A percentile compares a stretch with the other conserved stretches of the same genome.
Evolutionary conservation across 2,888 invertebrate genomes (phyloP).

Genomic region (Hyalella azteca): DNA sequence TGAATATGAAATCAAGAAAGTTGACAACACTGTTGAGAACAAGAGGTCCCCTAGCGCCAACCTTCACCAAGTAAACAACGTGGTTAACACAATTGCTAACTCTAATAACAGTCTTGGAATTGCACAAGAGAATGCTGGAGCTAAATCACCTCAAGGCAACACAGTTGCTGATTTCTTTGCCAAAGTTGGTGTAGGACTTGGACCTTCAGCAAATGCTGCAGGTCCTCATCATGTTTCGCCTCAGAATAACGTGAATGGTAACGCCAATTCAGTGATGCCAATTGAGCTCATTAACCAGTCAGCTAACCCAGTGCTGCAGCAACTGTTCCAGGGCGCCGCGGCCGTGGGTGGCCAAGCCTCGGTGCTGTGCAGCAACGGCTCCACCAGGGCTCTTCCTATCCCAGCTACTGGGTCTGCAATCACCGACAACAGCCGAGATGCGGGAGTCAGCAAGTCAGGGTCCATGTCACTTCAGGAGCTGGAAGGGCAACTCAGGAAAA

Average conservation of each 20-base stretch:
- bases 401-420: slow-evolving; percentile 40
- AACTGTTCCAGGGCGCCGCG: slow-evolving; percentile 56
- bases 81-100: not conserved
- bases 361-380: slow-evolving; percentile 43
- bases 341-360: slow-evolving; percentile 57
- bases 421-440: not conserved
- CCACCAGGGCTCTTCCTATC: slow-evolving; percentile 51
- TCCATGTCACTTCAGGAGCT: slow-evolving; percentile 57
- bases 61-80: slow-evolving; percentile 28
- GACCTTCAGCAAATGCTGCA: slow-evolving; percentile 28
- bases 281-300: slow-evolving; percentile 10
- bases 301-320: slow-evolving; percentile 53
- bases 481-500: slow-evolving; percentile 54
- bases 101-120: not conserved
- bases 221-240: slow-evolving; percentile 41
- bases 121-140: slow-evolving; percentile 11
- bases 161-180: slow-evolving; percentile 58
- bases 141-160: slow-evolving; percentile 13
- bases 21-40: slow-evolving; percentile 51
- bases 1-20: slow-evolving; percentile 71
- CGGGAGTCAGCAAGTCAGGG: slow-evolving; percentile 29
- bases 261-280: slow-evolving; percentile 39
- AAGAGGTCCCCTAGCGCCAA: slow-evolving; percentile 46
- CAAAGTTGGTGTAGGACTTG: slow-evolving; percentile 46
- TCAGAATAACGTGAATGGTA: slow-evolving; percentile 22